phyloP scores from a whole-genome alignment of 2,113 vertebrate genomes.

The Macrotus californicus region DNA sequence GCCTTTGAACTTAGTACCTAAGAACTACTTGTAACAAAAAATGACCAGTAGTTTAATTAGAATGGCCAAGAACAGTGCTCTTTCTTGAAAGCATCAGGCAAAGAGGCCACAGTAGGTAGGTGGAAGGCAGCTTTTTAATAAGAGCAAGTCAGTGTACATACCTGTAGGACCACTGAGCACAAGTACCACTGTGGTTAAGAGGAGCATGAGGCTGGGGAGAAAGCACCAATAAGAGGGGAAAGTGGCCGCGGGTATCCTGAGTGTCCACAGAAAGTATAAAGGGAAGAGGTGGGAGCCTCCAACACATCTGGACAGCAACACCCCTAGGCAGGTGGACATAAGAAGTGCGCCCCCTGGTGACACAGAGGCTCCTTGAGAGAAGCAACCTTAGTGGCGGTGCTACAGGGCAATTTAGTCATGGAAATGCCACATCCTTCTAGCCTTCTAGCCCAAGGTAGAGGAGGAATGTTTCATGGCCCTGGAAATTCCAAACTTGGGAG shows the following conservation, averaged over 20 bases:
- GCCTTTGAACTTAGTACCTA: neutral
- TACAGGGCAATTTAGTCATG: neutral
- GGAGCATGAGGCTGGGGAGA: neutral
- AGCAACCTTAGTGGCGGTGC: neutral
- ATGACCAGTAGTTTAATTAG: neutral
- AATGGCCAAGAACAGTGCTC: neutral
- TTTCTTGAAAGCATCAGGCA: neutral
- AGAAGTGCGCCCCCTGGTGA: neutral
- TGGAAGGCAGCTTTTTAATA: slow-evolving; percentile 57
- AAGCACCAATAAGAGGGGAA: slow-evolving; percentile 31
- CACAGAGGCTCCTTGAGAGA: neutral
- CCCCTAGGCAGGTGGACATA: neutral
- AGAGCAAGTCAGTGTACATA: neutral
- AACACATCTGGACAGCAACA: neutral
- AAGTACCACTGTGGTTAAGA: neutral
- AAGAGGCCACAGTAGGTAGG: neutral
- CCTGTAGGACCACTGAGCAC: neutral
- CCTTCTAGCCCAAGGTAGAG: neutral
- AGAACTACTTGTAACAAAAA: neutral
- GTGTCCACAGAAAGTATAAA: neutral
- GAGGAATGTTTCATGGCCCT: neutral
- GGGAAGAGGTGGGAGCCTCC: neutral
- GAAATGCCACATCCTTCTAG: neutral
- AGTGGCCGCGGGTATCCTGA: neutral
- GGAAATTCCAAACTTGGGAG: neutral